These are phyloP conservation scores for Poicephalus gulielmi DNA, from an alignment of 2,113 vertebrate genomes.

Conservation along the genomic window DNA sequence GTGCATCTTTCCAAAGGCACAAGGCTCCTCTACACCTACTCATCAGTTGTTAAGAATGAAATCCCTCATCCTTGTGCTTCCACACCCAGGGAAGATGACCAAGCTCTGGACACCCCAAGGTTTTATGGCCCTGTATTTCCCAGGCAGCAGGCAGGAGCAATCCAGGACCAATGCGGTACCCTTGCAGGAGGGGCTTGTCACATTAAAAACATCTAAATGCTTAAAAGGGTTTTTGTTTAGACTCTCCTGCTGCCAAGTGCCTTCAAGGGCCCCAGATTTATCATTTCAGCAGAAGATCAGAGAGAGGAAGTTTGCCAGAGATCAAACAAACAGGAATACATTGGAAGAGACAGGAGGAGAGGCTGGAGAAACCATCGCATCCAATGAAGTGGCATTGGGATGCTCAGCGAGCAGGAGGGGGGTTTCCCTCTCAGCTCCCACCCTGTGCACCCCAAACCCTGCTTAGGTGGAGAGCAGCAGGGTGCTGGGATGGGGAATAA, in stretches of 20 bases:
- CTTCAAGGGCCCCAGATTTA: slow-evolving; percentile 62
- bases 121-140: background rate
- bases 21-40: background rate
- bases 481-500: background rate
- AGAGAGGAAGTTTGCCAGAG: slow-evolving; percentile 59
- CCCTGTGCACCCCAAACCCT: background rate
- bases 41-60: background rate
- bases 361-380: slow-evolving; percentile 27
- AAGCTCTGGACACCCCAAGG: background rate
- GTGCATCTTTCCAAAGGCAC: background rate
- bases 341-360: slow-evolving; percentile 53
- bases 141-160: background rate
- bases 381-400: background rate
- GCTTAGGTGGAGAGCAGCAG: background rate
- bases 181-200: slow-evolving; percentile 46
- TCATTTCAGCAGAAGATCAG: slow-evolving; percentile 69
- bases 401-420: background rate
- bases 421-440: background rate
- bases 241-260: slow-evolving; percentile 22
- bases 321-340: slow-evolving; percentile 69
- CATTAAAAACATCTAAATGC: slow-evolving; percentile 59
- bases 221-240: slow-evolving; percentile 57
- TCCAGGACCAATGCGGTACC: background rate
- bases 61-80: background rate
- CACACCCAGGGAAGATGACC: background rate